Base-by-base conservation (phyloP, 2,888 invertebrate genomes). In the Physocephala rufipes region DNA sequence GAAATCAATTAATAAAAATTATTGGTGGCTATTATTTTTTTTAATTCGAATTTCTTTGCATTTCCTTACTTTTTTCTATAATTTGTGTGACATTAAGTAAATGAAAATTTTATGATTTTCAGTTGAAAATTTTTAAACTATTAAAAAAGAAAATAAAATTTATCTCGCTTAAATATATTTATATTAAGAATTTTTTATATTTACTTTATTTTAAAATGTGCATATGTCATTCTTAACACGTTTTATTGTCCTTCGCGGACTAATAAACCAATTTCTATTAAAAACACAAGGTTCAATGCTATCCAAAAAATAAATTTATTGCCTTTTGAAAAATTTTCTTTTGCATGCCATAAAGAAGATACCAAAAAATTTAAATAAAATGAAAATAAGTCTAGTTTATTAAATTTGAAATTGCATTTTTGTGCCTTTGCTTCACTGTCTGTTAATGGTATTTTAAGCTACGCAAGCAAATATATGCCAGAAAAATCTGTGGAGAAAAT, bases 401-500 rank as follows among this genome's bases (percentile, higher is more conserved):
- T 7, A 15, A 28, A 7, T 15, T n/a, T 26, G 5, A 26, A 19
- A n/a, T 47, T 49, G 28, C 9, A 9, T 36, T 36, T 4, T 36
- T 36, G 36, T 4, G 5, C 36, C 4, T 36, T 36, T 36, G 36
- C 5, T 36, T 36, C 9, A 13, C 19, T 53, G 15, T 36, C 30
- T 19, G 53, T 26, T 53, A 13, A 4, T 53, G 53, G 19, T 53
- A 66, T 66, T 28, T 15, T n/a, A 36, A 24, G 36, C 1, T 2
- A 55, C 36, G 9, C 30, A 24, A 19, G 16, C n/a, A 64, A 64
- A 49, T 28, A n/a, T 28, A 16, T 53, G 36, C 65, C 24, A 19
- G 47, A 45, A 64, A 45, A 47, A 47, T 24, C n/a, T 26, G 63
- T 24, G 63, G 16, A 49, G 63, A 47, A 47, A 47, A 26, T 13